These are phyloP conservation scores for Blastomussa wellsi DNA, from an alignment of 92 coral and sea anemone genomes.

Conservation along the genomic window DNA sequence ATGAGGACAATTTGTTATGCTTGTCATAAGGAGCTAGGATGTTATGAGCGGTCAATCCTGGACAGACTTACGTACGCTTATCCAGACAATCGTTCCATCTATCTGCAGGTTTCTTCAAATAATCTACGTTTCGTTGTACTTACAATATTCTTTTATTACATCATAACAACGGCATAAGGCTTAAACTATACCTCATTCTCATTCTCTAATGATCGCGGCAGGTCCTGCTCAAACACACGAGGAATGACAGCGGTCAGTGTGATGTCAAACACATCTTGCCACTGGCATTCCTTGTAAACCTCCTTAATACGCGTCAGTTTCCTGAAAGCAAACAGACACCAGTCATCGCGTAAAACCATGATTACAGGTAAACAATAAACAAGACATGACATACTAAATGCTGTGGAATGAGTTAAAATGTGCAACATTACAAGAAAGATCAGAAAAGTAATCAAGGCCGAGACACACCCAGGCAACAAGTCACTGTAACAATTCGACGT, in stretches of 20 bases:
- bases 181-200: constrained; percentile 8
- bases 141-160: too few relatives aligned
- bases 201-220: not conserved
- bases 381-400: not conserved
- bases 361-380: not conserved
- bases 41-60: too few relatives aligned
- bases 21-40: too few relatives aligned
- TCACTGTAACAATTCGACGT: too few relatives aligned
- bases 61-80: too few relatives aligned
- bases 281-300: constrained; percentile 42
- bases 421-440: not conserved
- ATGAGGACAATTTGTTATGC: too few relatives aligned
- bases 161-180: not conserved
- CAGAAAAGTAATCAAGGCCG: not conserved
- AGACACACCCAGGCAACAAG: too few relatives aligned
- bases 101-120: too few relatives aligned
- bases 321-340: constrained; percentile 18
- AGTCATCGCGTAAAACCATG: not conserved
- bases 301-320: constrained; percentile 55
- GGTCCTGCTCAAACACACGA: constrained; percentile 14
- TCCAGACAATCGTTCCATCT: too few relatives aligned
- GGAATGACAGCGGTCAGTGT: constrained; percentile 20
- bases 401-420: not conserved
- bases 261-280: constrained; percentile 46
- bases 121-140: too few relatives aligned